These are phyloP conservation scores for Alexandromys fortis DNA, from an alignment of 2,113 vertebrate genomes.

Conservation along the genomic window DNA sequence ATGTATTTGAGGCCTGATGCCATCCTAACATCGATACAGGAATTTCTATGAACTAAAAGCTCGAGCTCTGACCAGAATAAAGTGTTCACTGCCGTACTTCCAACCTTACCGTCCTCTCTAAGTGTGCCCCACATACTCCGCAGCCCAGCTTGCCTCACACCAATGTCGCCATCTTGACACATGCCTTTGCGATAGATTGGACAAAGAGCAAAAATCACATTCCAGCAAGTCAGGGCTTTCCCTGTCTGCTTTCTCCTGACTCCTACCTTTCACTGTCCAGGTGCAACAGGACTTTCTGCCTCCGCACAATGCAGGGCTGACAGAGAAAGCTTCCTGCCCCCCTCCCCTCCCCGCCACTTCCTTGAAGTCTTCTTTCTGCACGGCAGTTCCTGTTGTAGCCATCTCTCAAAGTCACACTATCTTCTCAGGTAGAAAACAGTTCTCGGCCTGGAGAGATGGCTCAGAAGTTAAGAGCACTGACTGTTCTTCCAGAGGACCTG, in stretches of 20 bases:
- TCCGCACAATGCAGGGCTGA: neutral
- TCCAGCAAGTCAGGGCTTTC: neutral
- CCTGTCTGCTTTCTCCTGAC: neutral
- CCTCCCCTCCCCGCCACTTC: neutral
- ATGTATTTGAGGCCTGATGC: neutral
- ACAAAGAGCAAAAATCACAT: neutral
- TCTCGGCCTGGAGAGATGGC: too few species aligned
- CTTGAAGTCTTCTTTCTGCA: neutral
- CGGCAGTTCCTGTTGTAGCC: neutral
- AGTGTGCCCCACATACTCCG: neutral
- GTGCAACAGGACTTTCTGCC: neutral
- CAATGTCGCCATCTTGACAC: conserved; percentile 6
- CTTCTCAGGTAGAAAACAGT: neutral
- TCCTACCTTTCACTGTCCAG: neutral
- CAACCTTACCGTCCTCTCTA: neutral
- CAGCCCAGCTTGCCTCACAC: neutral
- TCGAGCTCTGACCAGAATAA: neutral
- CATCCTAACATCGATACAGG: neutral
- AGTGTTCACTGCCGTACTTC: neutral
- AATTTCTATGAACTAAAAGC: neutral
- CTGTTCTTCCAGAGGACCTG: too few species aligned
- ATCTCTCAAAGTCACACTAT: neutral
- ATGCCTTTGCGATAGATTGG: neutral
- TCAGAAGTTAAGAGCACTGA: too few species aligned
- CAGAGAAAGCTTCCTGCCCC: too few species aligned